Evolutionary conservation across 2,797 vertebrate species (phyloP), one percentile per base, ranked within the genome.

Genomic region (Etheostoma nigrum): DNA sequence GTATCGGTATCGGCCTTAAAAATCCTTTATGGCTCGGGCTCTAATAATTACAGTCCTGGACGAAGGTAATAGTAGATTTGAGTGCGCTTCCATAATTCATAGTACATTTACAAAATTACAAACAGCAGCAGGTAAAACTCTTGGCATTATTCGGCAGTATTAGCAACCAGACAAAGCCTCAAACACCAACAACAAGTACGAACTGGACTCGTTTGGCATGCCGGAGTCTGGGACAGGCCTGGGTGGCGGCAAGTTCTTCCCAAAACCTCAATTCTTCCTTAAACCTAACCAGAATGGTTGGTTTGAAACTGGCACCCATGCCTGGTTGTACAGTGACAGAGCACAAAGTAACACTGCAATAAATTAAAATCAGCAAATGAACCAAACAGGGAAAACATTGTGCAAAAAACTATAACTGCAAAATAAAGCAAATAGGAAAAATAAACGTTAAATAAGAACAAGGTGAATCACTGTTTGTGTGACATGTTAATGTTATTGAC

Each of bases 401-500:
- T 12, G 44, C 66, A 36, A 36, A 40, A 52, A 13, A 67, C 6
- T 0, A 18, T 16, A 16, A 42, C 4, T n/a, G 44, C 19, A 4
- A 55, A 49, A 11, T 44, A 6, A 42, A 30, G 45, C 8, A 21
- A 69, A 19, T 19, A 47, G 13, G 15, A 72, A 23, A 12, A 36
- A 16, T 4, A 30, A 48, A 10, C 16, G 47, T 54, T 64, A 5
- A 18, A 72, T 74, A 49, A 36, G 45, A 30, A 36, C 13, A 10
- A 44, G 42, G 23, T 70, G 59, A 64, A 45, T 76, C 25, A 21
- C 59, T n/a, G 23, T n/a, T 8, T 3, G 13, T n/a, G 74, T 3
- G 54, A 40, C 60, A 67, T 76, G 85, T 65, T 63, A 79, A 80
- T 76, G 19, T 73, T 52, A 76, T 59, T 70, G 79, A 77, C 54